A percentile compares a stretch with the other conserved stretches of the same genome.
These are phyloP conservation scores for Minunthozetes semirufus DNA, from an alignment of 2,888 invertebrate species.

Conservation along the genomic window DNA sequence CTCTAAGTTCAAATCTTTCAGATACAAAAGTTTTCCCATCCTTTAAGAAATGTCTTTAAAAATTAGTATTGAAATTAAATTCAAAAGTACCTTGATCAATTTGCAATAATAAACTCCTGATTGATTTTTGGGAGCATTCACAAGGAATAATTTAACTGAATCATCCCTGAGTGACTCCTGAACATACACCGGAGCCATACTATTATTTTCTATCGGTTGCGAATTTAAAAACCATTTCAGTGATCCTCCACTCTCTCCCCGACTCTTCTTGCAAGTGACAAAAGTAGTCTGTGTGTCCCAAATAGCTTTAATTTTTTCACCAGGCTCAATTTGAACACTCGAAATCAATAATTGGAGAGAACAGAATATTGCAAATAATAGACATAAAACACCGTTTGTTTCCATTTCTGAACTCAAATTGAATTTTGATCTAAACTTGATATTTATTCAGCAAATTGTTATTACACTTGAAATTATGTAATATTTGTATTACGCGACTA, in stretches of 20 bases:
- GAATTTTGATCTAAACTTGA: constrained; percentile 7
- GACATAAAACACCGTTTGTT: not conserved
- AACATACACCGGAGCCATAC: not conserved
- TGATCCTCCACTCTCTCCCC: not conserved
- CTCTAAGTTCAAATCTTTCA: not conserved
- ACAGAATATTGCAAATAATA: not conserved
- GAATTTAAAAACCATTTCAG: not conserved
- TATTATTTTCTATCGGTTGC: not conserved
- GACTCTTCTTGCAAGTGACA: not conserved
- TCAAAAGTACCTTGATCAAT: not conserved
- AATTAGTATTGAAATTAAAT: not conserved
- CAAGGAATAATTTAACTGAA: not conserved
- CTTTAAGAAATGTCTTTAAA: not conserved
- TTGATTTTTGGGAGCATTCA: not conserved
- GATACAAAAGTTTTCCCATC: not conserved
- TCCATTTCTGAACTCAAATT: not conserved
- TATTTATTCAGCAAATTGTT: not conserved
- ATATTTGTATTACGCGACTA: no score
- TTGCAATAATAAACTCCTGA: not conserved
- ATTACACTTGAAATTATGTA: no score
- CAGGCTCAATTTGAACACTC: not conserved
- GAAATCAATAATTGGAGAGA: not conserved
- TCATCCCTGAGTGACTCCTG: not conserved
- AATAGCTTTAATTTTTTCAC: not conserved
- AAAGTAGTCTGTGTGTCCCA: not conserved